Evolutionary conservation across 2,797 vertebrate genomes (phyloP).

Genomic region (Acanthornis magna): DNA sequence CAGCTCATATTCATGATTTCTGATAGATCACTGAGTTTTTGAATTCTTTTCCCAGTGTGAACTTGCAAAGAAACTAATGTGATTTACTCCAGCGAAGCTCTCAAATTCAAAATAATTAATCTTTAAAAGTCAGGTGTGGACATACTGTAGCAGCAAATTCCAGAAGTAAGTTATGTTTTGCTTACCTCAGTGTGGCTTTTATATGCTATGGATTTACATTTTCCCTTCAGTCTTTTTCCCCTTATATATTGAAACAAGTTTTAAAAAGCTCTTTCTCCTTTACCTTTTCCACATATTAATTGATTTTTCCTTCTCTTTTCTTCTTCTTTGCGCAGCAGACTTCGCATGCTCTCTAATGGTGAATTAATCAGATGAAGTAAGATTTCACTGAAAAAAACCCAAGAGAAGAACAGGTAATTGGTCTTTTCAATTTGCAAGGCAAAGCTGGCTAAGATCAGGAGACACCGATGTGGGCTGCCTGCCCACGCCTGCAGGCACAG

Average conservation of each 20-base stretch:
- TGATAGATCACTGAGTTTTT: neutral
- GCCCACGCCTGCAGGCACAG: neutral
- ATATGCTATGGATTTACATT: neutral
- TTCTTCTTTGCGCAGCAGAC: neutral
- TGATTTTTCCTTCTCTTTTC: neutral
- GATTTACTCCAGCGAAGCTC: neutral
- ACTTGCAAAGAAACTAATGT: neutral
- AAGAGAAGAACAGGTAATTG: neutral
- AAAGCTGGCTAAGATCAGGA: neutral
- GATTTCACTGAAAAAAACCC: neutral
- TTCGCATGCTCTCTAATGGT: neutral
- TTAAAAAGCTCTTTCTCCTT: neutral
- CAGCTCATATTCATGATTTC: neutral
- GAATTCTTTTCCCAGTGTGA: neutral
- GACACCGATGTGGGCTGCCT: neutral
- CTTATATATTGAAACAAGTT: neutral
- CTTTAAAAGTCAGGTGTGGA: neutral
- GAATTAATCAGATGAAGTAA: neutral
- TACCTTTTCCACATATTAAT: neutral
- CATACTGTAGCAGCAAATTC: neutral
- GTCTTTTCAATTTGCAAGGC: neutral
- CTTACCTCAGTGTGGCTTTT: neutral
- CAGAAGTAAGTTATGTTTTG: neutral
- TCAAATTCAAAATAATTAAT: neutral
- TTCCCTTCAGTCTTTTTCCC: neutral